These are phyloP conservation scores for Drosophila crucigera DNA, from an alignment of 2,888 invertebrate species.

Conservation along the genomic window DNA sequence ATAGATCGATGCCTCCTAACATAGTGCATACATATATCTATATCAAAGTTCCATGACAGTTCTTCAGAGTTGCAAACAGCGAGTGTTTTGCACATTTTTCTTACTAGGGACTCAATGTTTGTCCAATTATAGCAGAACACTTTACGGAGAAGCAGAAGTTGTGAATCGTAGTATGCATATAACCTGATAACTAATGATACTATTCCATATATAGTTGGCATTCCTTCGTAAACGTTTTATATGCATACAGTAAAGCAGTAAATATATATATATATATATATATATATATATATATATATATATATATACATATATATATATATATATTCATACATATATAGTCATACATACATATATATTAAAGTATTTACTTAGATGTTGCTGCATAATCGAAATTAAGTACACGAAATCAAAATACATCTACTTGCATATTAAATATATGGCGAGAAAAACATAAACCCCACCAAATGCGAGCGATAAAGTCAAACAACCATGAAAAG, in stretches of 20 bases:
- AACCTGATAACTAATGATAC: slow-evolving; percentile 22
- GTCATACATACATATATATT: slow-evolving; percentile 10
- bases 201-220: slow-evolving; percentile 25
- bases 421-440: slow-evolving; percentile 31
- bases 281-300: slow-evolving; percentile 3
- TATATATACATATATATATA: slow-evolving; percentile 7
- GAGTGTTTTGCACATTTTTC: not conserved
- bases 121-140: slow-evolving; percentile 13
- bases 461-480: slow-evolving; percentile 65
- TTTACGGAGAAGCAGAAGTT: slow-evolving; percentile 40
- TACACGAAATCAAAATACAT: slow-evolving; percentile 40
- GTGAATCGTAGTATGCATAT: slow-evolving; percentile 46
- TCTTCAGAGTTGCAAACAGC: not conserved
- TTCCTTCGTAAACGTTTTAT: slow-evolving; percentile 29
- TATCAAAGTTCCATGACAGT: slow-evolving; percentile 9
- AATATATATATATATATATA: slow-evolving; percentile 1
- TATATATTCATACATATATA: slow-evolving; percentile 6
- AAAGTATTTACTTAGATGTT: slow-evolving; percentile 34
- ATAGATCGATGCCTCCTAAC: slow-evolving; percentile 5
- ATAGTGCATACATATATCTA: slow-evolving; percentile 3
- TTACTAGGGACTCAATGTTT: slow-evolving; percentile 15
- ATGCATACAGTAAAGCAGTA: slow-evolving; percentile 3
- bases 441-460: slow-evolving; percentile 45
- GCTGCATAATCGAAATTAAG: slow-evolving; percentile 12
- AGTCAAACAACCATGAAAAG: slow-evolving; percentile 59